Evolutionary conservation across 2,797 vertebrate genomes (phyloP), one percentile per base, ranked within the genome.

Genomic region (Thunnus albacares): DNA sequence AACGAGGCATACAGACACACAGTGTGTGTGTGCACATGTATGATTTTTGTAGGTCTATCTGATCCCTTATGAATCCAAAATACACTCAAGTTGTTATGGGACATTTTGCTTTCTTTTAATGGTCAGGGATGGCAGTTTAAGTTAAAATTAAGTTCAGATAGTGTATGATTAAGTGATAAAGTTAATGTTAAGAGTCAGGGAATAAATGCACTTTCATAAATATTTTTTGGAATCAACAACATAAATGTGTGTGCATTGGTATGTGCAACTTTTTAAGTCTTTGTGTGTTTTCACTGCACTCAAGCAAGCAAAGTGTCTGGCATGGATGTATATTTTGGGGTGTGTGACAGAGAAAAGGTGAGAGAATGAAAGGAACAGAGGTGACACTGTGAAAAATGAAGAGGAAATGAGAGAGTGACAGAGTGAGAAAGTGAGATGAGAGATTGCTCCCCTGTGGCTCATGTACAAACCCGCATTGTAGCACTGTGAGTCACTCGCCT

Each of bases 311-410:
- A 41, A 18, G 18, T 18, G 0, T 64, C n/a, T 41, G 73, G 18
- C 62, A 35, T 13, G 8, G 13, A 20, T 45, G 20, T 0, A 55
- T 47, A 59, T 17, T 60, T 41, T 56, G 52, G 10, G 2, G 11
- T 5, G 4, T n/a, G 3, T 22, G 59, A 59, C 4, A 51, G 14
- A 67, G 11, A 76, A 55, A 72, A 64, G 24, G 69, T 49, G 38
- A 83, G 17, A 75, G 56, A 33, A 15, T 18, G 56, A 70, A 75
- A 63, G 45, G 22, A 33, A 51, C 14, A 68, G 35, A 79, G 55
- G 45, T 67, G 71, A 56, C 56, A 55, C 3, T 6, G 55, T 87
- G 85, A 89, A 83, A 84, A 85, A 86, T 79, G 30, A 66, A 56
- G 47, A 72, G 41, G 58, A 57, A 71, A 58, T 53, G 26, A 15